These are phyloP conservation scores for Pteronura brasiliensis DNA, from an alignment of 2,113 vertebrate genomes.

Conservation along the genomic window DNA sequence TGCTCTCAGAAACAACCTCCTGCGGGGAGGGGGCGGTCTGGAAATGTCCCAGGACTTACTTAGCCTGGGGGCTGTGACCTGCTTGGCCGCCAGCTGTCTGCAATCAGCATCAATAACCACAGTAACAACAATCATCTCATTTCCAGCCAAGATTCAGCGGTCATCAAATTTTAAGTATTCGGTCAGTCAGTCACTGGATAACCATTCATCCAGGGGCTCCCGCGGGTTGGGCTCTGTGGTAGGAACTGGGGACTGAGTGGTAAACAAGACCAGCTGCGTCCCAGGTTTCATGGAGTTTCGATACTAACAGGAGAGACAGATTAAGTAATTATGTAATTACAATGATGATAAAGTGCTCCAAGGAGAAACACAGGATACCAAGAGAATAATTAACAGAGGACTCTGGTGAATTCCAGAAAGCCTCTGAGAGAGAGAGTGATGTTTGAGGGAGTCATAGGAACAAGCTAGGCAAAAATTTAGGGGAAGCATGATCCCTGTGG, in stretches of 20 bases:
- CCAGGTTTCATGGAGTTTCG: not conserved
- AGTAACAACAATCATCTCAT: not conserved
- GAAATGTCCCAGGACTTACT: not conserved
- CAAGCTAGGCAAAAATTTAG: not conserved
- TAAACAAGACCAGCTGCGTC: not conserved
- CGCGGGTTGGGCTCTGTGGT: not conserved
- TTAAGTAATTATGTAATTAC: not conserved
- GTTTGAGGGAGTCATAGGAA: not conserved
- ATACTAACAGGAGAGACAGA: not conserved
- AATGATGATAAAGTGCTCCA: not conserved
- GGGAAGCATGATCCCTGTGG: not conserved
- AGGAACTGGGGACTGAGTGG: not conserved
- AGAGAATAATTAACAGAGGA: not conserved
- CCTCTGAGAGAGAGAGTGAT: not conserved
- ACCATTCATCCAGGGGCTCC: not conserved
- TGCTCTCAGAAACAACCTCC: not conserved
- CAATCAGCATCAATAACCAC: not conserved
- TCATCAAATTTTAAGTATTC: not conserved
- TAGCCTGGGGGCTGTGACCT: not conserved
- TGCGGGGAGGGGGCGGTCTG: too few relatives aligned
- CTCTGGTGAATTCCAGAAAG: not conserved
- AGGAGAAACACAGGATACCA: not conserved
- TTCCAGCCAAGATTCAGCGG: not conserved
- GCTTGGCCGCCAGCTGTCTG: not conserved
- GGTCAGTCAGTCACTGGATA: not conserved